Evolutionary conservation across 2,888 invertebrate species (phyloP), one percentile per base, ranked within the genome.

Genomic region (Microctonus brassicae): DNA sequence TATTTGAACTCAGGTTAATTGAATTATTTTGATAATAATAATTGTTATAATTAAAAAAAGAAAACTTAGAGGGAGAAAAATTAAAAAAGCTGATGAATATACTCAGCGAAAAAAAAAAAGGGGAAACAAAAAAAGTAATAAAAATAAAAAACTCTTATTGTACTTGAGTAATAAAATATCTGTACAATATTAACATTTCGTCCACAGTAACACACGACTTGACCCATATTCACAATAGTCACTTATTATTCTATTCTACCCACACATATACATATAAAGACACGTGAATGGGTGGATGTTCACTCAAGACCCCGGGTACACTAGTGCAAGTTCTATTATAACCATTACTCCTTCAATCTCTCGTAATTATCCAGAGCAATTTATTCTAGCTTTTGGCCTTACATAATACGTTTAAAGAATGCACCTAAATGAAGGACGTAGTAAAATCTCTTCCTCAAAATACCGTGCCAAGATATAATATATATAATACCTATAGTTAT

Each of bases 341-440:
- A 68, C 65, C 65, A 69, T 65, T 55, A 53, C 10, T 20, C 20
- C 69, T 47, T 60, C 70, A 52, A 60, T 39, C 52, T 42, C 36
- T 57, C 68, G 72, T 69, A 77, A 75, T 77, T 75, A 77, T 77
- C 68, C 70, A 42, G 71, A 69, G 69, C 72, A 74, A 72, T 75
- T 75, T 72, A 69, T 69, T 62, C 66, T 64, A 42, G 39, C 60
- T 61, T 55, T 66, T 72, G 61, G 57, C 13, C 7, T 39, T 58
- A 17, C 61, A 55, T 22, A n/a, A 47, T 52, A 33, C 61, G 26
- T 60, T 39, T 29, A 60, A 53, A 66, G 42, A 55, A 62, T 69
- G 57, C 55, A 39, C 24, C 53, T 26, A 61, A 57, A 70, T 73
- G 73, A 65, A 62, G 42, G 61, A 71, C 36, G 70, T 39, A 33